phyloP scores from a whole-genome alignment of 2,888 invertebrate genomes.

The Chrysina gloriosa region DNA sequence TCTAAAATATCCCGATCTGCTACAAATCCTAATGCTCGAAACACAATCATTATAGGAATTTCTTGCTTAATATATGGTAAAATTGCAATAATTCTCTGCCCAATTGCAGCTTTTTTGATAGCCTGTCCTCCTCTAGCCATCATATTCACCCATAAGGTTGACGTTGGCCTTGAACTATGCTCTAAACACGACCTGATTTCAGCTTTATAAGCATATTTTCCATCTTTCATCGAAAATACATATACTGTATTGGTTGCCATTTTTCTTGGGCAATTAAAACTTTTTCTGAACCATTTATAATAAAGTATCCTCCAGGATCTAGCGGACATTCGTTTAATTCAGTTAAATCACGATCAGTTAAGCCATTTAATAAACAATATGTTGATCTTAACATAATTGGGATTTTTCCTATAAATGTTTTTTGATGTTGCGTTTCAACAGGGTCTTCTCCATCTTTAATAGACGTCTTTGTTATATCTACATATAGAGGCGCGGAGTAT shows the following conservation, averaged over 20 bases:
- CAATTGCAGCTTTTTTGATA: conserved; percentile 98
- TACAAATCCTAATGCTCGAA: conserved; percentile 94
- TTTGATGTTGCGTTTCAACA: conserved; percentile 83
- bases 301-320: conserved; percentile 99
- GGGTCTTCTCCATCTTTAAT: conserved; percentile 92
- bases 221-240: conserved; percentile 99
- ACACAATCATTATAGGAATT: conserved; percentile 99
- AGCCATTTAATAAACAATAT: conserved; percentile 92
- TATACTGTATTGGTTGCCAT: conserved; percentile 99
- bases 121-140: conserved; percentile 99
- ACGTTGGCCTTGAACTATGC: conserved; percentile 94
- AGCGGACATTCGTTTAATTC: conserved; percentile 99
- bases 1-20: conserved; percentile 99
- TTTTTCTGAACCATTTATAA: conserved; percentile 97
- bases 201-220: conserved; percentile 98
- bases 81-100: conserved; percentile 97
- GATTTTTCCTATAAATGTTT: conserved; percentile 88
- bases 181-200: conserved; percentile 96
- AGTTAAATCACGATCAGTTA: conserved; percentile 98
- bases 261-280: conserved; percentile 97
- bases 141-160: conserved; percentile 99
- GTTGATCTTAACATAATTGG: conserved; percentile 99
- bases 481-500: conserved; percentile 98
- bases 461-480: conserved; percentile 98
- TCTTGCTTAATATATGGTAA: conserved; percentile 99